Evolutionary conservation across 2,888 invertebrate species (phyloP).

Genomic region (Thyatira batis): DNA sequence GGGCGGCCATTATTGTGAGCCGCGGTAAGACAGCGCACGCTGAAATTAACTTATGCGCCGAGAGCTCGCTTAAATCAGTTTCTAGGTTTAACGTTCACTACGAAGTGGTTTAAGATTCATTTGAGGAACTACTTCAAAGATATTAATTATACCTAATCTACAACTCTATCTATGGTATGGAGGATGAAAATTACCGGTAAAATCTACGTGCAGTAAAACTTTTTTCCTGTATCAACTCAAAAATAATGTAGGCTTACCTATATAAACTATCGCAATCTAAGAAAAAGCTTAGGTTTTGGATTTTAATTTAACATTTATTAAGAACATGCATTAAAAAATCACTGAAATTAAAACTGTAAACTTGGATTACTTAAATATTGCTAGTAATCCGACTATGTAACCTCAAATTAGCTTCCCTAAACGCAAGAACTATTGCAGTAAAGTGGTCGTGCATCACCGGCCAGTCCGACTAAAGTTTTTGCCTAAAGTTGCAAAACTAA

Average conservation of each 20-base stretch:
- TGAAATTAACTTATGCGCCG: conserved; percentile 61
- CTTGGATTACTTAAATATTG: neutral
- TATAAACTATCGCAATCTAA: too few relatives aligned
- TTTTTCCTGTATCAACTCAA: too few relatives aligned
- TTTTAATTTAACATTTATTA: too few relatives aligned
- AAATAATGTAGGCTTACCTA: too few relatives aligned
- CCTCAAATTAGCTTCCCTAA: neutral
- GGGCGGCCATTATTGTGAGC: conserved; percentile 56
- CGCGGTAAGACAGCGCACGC: conserved; percentile 53
- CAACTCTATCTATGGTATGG: too few relatives aligned
- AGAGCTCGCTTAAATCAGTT: conserved; percentile 58
- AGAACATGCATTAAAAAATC: too few relatives aligned
- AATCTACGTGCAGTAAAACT: too few relatives aligned
- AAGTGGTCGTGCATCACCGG: neutral
- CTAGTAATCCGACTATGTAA: neutral
- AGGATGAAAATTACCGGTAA: too few relatives aligned
- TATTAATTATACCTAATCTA: conserved; percentile 26
- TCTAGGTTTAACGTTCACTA: conserved; percentile 50
- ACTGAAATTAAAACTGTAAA: neutral
- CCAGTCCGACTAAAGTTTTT: neutral
- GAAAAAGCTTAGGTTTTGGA: too few relatives aligned
- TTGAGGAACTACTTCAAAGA: conserved; percentile 6
- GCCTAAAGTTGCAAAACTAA: neutral
- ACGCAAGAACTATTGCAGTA: neutral
- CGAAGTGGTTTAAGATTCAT: conserved; percentile 25